phyloP scores from a whole-genome alignment of 2,113 vertebrate species.

The Hepsetus odoe region DNA sequence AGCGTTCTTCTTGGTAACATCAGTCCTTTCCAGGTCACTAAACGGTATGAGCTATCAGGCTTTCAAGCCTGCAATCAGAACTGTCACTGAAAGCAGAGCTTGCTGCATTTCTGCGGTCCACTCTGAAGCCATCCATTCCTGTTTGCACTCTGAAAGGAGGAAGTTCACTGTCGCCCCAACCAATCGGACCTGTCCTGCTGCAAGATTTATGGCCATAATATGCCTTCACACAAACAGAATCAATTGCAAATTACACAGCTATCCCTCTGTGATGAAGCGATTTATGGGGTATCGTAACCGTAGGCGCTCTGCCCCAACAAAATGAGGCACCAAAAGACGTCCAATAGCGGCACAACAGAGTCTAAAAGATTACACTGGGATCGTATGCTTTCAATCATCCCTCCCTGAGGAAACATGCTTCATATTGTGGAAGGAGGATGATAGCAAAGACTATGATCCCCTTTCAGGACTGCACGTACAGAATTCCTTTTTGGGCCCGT shows the following conservation, averaged over 20 bases:
- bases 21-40: background rate
- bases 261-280: constrained; percentile 15
- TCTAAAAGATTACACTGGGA: constrained; percentile 5
- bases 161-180: constrained; percentile 19
- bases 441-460: background rate
- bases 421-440: background rate
- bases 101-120: constrained; percentile 4
- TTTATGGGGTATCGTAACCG: constrained; percentile 41
- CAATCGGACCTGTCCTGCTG: constrained; percentile 28
- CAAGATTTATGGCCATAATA: constrained; percentile 50
- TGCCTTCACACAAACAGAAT: constrained; percentile 41
- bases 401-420: background rate
- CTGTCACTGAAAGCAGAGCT: background rate
- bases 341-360: background rate
- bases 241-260: constrained; percentile 26
- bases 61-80: background rate
- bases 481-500: background rate
- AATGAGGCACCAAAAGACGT: background rate
- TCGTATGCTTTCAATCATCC: constrained; percentile 25
- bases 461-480: background rate
- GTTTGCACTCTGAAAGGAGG: constrained; percentile 8
- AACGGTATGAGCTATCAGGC: background rate
- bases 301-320: background rate
- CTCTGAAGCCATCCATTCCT: constrained; percentile 23
- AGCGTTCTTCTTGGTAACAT: background rate